These are phyloP conservation scores for Danaus plexippus DNA, from an alignment of 1,140 invertebrate species.

Conservation along the genomic window DNA sequence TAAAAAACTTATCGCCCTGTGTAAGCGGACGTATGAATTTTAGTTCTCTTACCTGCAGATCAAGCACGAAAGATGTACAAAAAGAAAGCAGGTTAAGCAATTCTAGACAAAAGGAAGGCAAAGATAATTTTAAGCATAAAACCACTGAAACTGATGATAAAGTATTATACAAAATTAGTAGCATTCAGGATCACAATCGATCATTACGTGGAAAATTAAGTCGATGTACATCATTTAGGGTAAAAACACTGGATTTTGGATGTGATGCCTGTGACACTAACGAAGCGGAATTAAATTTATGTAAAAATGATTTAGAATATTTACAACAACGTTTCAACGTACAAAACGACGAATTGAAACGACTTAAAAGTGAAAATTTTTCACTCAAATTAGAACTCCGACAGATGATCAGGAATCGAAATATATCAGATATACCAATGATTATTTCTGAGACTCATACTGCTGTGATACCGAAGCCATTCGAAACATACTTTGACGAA, in stretches of 20 bases:
- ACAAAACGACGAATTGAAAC: conserved; percentile 42
- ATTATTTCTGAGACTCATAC: conserved; percentile 12
- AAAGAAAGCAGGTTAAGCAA: conserved; percentile 1
- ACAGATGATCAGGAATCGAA: conserved; percentile 17
- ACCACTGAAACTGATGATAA: conserved; percentile 20
- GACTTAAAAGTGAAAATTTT: conserved; percentile 42
- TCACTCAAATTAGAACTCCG: conserved; percentile 38
- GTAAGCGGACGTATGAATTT: conserved; percentile 3
- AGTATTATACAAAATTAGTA: not conserved
- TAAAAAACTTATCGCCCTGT: conserved; percentile 34
- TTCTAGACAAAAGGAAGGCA: not conserved
- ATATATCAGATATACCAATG: conserved; percentile 8
- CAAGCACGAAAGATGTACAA: conserved; percentile 8
- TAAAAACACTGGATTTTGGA: conserved; percentile 25
- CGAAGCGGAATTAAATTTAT: conserved; percentile 20
- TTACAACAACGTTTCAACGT: conserved; percentile 30
- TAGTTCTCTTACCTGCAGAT: conserved; percentile 4
- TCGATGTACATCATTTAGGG: conserved; percentile 28
- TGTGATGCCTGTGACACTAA: conserved; percentile 26
- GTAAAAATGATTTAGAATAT: conserved; percentile 32
- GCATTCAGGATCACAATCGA: not conserved
- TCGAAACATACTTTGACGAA: conserved; percentile 29
- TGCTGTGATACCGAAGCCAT: conserved; percentile 22
- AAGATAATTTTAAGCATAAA: conserved; percentile 13
- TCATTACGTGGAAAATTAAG: conserved; percentile 22